Conservation (phyloP, 2,888 invertebrate species). For the Apamea epomidion region DNA sequence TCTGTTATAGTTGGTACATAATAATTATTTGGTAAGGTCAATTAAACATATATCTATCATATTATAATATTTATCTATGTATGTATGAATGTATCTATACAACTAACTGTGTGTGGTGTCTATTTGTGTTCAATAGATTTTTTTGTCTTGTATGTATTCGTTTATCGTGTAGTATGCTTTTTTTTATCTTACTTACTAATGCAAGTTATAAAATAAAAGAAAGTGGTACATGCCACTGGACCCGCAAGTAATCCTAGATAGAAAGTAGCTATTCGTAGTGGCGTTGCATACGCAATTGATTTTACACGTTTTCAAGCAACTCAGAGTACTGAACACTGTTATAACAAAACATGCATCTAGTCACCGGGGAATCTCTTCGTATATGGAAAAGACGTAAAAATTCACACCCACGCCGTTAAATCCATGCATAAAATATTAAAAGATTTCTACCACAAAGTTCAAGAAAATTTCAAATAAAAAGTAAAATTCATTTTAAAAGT, state of each 20-base stretch:
- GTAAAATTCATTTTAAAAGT: constrained; percentile 65
- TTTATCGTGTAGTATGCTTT: too few species aligned
- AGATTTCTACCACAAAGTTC: constrained; percentile 55
- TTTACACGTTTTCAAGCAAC: constrained; percentile 33
- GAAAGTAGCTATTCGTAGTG: constrained; percentile 12
- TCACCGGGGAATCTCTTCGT: constrained; percentile 25
- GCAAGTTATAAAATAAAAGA: constrained; percentile 9
- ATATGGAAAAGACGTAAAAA: constrained; percentile 44
- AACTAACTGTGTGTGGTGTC: too few species aligned
- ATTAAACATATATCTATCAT: too few species aligned
- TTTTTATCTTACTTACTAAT: neutral
- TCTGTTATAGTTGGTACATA: too few species aligned
- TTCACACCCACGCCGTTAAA: constrained; percentile 44
- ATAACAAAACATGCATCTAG: constrained; percentile 17
- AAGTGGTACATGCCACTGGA: neutral
- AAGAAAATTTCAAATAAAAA: constrained; percentile 62
- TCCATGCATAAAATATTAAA: constrained; percentile 57
- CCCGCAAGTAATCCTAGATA: constrained; percentile 10
- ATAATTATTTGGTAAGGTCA: too few species aligned
- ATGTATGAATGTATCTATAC: too few species aligned
- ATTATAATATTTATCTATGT: too few species aligned
- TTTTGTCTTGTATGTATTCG: too few species aligned
- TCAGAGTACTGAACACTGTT: constrained; percentile 38
- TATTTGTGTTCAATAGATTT: too few species aligned
- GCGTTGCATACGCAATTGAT: constrained; percentile 43